Evolutionary conservation across 2,113 vertebrate genomes (phyloP).

Genomic region (Istiophorus platypterus): DNA sequence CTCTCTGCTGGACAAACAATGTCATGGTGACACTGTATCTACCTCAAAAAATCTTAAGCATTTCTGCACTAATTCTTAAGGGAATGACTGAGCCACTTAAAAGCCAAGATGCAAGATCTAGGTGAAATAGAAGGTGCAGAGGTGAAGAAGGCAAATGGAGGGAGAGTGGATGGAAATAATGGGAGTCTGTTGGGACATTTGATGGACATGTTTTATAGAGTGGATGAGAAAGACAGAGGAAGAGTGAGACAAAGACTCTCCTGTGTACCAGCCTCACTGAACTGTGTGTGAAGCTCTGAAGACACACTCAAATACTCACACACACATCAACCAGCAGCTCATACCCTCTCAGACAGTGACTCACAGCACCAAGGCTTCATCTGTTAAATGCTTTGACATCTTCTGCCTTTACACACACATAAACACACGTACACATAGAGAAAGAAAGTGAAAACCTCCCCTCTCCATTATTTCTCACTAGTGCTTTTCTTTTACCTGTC

Average conservation of each 20-base stretch:
- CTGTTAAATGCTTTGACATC: slow-evolving; percentile 50
- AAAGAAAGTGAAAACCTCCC: slow-evolving; percentile 10
- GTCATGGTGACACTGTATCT: too few species aligned
- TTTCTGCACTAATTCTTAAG: neutral
- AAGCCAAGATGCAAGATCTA: neutral
- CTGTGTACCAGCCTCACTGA: slow-evolving; percentile 34
- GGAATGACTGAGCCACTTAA: neutral
- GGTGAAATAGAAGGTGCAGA: neutral
- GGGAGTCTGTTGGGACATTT: slow-evolving; percentile 7
- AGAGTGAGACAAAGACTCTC: slow-evolving; percentile 56
- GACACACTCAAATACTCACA: slow-evolving; percentile 24
- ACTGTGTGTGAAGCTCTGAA: neutral
- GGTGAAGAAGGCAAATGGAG: neutral
- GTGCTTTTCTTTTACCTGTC: slow-evolving; percentile 51
- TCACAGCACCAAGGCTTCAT: slow-evolving; percentile 60
- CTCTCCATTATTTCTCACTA: slow-evolving; percentile 25
- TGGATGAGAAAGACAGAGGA: slow-evolving; percentile 50
- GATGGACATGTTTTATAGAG: slow-evolving; percentile 35
- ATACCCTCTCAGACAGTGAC: slow-evolving; percentile 58
- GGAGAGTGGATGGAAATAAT: slow-evolving; percentile 16
- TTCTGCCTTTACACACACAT: slow-evolving; percentile 12
- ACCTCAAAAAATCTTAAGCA: neutral
- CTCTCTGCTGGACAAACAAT: too few species aligned
- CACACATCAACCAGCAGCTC: slow-evolving; percentile 10
- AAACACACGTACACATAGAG: neutral